Evolutionary conservation across 2,113 vertebrate species (phyloP).

Genomic region (Callaeas wilsoni): DNA sequence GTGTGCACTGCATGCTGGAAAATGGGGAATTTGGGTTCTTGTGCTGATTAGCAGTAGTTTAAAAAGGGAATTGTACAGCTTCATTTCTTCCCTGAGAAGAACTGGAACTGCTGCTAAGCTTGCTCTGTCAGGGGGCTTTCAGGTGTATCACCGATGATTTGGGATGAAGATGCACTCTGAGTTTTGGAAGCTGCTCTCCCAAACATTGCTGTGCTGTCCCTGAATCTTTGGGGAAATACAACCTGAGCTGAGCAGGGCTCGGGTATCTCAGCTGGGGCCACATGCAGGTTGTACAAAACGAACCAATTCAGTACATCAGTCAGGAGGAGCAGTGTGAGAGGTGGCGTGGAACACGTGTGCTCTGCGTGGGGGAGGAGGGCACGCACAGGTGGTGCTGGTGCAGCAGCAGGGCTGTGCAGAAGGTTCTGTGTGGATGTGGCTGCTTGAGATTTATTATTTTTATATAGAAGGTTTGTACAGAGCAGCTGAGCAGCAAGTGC

Average conservation of each 20-base stretch:
- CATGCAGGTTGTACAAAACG: not conserved
- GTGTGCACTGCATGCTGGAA: not conserved
- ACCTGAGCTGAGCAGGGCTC: not conserved
- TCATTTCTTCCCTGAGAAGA: not conserved
- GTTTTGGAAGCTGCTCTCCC: not conserved
- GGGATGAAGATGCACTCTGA: not conserved
- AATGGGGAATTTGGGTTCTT: not conserved
- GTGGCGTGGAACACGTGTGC: rapidly evolving
- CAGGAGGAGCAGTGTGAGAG: not conserved
- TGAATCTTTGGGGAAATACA: not conserved
- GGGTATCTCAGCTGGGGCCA: not conserved
- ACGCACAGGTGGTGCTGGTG: not conserved
- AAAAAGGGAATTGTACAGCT: not conserved
- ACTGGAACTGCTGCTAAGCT: not conserved
- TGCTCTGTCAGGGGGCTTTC: not conserved
- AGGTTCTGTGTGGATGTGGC: not conserved
- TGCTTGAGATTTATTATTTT: not conserved
- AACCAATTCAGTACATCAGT: not conserved
- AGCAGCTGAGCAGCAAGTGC: not conserved
- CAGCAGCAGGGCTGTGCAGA: not conserved
- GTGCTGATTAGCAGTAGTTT: not conserved
- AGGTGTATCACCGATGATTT: not conserved
- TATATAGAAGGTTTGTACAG: not conserved
- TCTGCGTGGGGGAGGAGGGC: not conserved
- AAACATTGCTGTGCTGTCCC: not conserved